Evolutionary conservation across 2,888 invertebrate genomes (phyloP).

Genomic region (Ptilodon capucinus): DNA sequence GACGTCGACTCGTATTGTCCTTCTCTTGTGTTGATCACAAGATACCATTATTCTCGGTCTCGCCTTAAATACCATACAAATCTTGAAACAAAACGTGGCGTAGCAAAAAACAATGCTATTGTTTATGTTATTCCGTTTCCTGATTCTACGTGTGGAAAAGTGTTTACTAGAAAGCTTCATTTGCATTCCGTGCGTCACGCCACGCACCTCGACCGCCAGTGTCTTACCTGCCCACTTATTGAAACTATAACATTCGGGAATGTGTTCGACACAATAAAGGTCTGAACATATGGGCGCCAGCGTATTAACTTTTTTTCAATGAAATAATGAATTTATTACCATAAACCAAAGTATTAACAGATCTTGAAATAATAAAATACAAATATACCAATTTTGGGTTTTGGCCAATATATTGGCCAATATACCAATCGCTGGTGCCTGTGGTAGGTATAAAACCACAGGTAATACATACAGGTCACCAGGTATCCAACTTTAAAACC

Average conservation of each 20-base stretch:
- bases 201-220: neutral
- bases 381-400: no score
- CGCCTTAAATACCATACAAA: neutral
- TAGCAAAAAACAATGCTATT: neutral
- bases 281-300: no score
- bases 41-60: neutral
- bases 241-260: no score
- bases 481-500: no score
- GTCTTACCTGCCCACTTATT: neutral
- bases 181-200: constrained; percentile 14
- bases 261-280: constrained; percentile 5
- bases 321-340: no score
- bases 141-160: constrained; percentile 8
- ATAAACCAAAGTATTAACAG: no score
- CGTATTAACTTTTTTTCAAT: no score
- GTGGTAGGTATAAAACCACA: no score
- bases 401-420: no score
- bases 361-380: no score
- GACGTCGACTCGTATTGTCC: neutral
- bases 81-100: neutral
- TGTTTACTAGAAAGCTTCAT: constrained; percentile 7
- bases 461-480: no score
- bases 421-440: no score
- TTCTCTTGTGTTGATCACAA: neutral
- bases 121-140: constrained; percentile 1